Evolutionary conservation across 2,113 vertebrate genomes (phyloP), one percentile per base, ranked within the genome.

Genomic region (Lophius piscatorius): DNA sequence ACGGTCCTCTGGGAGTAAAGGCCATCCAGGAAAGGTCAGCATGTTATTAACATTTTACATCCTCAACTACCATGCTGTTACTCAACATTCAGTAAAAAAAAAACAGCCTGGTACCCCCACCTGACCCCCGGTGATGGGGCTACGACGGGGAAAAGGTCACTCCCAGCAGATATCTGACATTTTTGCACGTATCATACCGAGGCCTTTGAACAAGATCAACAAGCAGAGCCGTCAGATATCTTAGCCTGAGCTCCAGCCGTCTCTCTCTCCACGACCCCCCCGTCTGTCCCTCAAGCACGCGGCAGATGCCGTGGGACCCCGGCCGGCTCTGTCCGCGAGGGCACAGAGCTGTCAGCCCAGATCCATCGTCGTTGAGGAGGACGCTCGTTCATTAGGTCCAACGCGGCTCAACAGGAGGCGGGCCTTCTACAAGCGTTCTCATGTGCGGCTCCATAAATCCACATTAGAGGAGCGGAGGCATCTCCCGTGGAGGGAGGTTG

Each of bases 281-380:
- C 56, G 31, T 51, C 48, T 14, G 50, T 60, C 67, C 73, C 74
- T 73, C 50, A 17, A 67, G 76, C 78, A 10, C 60, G 52, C 35
- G 78, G 73, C 70, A 74, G 65, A 72, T 64, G 76, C 48, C 31
- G 34, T 31, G 29, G 29, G 29, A 8, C 29, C 3, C n/a, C n/a
- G n/a, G n/a, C n/a, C 29, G 28, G 60, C 65, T 47, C 38, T 29
- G 51, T 39, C 45, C 2, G 41, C 65, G 70, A 81, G 78, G 63
- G 74, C 13, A 24, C 17, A 2, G 50, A 2, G 35, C 83, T 83
- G 75, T 86, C 86, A 86, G 75, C 70, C 77, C 76, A 48, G 69
- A 88, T 91, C 73, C 36, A 63, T 91, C 88, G 90, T 89, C 46
- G 68, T 91, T 90, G 82, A 13, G 48, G 41, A 28, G 29, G 55